Evolutionary conservation across 2,888 invertebrate genomes (phyloP).

Genomic region (Melangyna quadrimaculata): DNA sequence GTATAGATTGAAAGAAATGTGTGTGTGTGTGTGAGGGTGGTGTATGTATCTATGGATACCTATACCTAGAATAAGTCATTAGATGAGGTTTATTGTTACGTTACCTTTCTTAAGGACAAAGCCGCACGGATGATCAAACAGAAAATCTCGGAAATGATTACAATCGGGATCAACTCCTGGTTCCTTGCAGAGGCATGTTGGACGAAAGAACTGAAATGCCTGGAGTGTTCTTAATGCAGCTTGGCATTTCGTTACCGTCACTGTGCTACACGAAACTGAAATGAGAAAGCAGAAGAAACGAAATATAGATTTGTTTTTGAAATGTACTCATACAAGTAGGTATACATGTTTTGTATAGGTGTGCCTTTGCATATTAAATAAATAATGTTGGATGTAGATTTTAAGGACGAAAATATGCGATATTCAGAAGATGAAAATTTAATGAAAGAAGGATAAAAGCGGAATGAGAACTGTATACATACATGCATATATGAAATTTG

Average conservation of each 20-base stretch:
- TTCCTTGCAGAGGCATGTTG: slow-evolving; percentile 95
- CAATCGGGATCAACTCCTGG: slow-evolving; percentile 95
- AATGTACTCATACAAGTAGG: too few relatives aligned
- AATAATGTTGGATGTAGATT: slow-evolving; percentile 21
- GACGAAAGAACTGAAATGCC: slow-evolving; percentile 95
- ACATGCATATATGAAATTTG: neutral
- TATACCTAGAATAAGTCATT: slow-evolving; percentile 60
- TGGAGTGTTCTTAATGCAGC: slow-evolving; percentile 93
- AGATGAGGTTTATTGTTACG: slow-evolving; percentile 54
- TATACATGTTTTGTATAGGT: too few relatives aligned
- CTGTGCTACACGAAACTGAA: slow-evolving; percentile 95
- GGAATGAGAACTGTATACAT: neutral
- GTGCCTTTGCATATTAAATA: slow-evolving; percentile 24
- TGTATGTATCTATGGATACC: neutral
- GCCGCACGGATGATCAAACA: slow-evolving; percentile 96
- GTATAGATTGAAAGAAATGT: neutral
- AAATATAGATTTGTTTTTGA: slow-evolving; percentile 3
- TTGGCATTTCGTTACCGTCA: slow-evolving; percentile 96
- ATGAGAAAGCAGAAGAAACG: slow-evolving; percentile 72
- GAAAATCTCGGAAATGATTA: slow-evolving; percentile 95
- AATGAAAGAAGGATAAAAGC: slow-evolving; percentile 5
- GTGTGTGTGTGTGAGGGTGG: neutral
- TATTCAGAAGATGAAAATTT: neutral
- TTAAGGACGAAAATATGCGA: neutral
- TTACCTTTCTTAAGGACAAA: slow-evolving; percentile 94